Base-by-base conservation (phyloP, 37 sponge, comb jelly and placozoan species). In the Beroe ovata region DNA sequence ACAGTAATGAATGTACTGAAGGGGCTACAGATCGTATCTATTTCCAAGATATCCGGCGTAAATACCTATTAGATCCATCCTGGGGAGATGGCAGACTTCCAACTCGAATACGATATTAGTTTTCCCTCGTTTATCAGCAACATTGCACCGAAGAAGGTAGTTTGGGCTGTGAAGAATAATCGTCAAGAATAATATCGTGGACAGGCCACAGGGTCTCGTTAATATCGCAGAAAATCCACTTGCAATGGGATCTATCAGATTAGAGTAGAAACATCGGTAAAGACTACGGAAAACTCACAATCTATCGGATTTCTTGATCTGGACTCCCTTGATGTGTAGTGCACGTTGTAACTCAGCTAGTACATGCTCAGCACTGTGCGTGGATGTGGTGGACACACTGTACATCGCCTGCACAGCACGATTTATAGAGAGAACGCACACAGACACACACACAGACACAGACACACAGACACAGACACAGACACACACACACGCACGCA, bases 1-100 rank as follows among this genome's bases (percentile, higher is more conserved):
- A n/a, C n/a, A n/a, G n/a, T n/a, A n/a, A n/a, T n/a, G n/a, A n/a
- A n/a, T n/a, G n/a, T n/a, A n/a, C n/a, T n/a, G n/a, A n/a, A n/a
- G n/a, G n/a, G n/a, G n/a, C n/a, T n/a, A n/a, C n/a, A n/a, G n/a
- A n/a, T n/a, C n/a, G n/a, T n/a, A n/a, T n/a, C n/a, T n/a, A n/a
- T n/a, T n/a, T n/a, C n/a, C n/a, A n/a, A n/a, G n/a, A n/a, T n/a
- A n/a, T n/a, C n/a, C n/a, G n/a, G n/a, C n/a, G n/a, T n/a, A n/a
- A n/a, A n/a, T n/a, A 95, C 97, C 97, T 26, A 94, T 64, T 88
- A 96, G 89, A 22, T 94, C 92, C 64, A 96, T 62, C 2, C 84
- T 89, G 29, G 94, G 92, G 14, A 96, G 41, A 11, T 93, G 88
- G 42, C 97, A 96, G 22, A 96, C 91, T 77, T 96, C 97, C 41